These are phyloP conservation scores for Lordiphosa fenestrarum DNA, from an alignment of 2,888 invertebrate species.

Conservation along the genomic window DNA sequence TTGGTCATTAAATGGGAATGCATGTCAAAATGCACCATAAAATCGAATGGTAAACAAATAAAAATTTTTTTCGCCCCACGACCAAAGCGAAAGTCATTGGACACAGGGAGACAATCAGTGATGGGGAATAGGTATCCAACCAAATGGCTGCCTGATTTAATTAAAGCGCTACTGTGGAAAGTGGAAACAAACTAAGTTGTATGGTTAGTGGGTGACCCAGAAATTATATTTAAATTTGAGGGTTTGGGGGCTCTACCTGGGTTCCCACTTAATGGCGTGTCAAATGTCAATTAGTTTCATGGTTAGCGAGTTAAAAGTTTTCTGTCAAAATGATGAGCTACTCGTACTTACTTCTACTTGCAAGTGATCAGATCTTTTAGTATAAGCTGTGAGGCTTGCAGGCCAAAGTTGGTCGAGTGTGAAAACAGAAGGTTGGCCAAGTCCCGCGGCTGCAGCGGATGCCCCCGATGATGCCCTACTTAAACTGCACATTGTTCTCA, in stretches of 20 bases:
- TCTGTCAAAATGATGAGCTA: conserved; percentile 32
- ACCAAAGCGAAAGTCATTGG: conserved; percentile 57
- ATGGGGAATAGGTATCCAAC: conserved; percentile 12
- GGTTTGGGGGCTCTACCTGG: conserved; percentile 13
- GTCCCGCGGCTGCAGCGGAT: conserved; percentile 42
- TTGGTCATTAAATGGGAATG: conserved; percentile 1
- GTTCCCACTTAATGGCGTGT: conserved; percentile 49
- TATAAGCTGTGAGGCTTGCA: conserved; percentile 25
- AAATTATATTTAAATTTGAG: conserved; percentile 24
- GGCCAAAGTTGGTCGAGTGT: conserved; percentile 51
- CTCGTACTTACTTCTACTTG: conserved; percentile 18
- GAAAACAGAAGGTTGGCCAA: conserved; percentile 34
- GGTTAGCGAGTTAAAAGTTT: conserved; percentile 22
- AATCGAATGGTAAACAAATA: conserved; percentile 17
- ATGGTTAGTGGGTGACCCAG: conserved; percentile 40
- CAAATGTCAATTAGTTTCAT: conserved; percentile 50
- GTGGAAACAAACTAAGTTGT: conserved; percentile 25
- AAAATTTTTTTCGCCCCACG: conserved; percentile 17
- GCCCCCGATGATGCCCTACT: conserved; percentile 55
- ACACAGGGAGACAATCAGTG: conserved; percentile 22
- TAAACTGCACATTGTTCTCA: conserved; percentile 60
- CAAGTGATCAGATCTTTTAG: too few relatives aligned
- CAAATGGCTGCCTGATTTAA: conserved; percentile 44
- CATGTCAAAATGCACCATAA: conserved; percentile 18
- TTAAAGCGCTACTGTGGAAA: conserved; percentile 37